Percentiles rank a stretch among this genome's conserved stretches.
phyloP scores from a whole-genome alignment of 2,797 vertebrate genomes.

The Tangara arthus region DNA sequence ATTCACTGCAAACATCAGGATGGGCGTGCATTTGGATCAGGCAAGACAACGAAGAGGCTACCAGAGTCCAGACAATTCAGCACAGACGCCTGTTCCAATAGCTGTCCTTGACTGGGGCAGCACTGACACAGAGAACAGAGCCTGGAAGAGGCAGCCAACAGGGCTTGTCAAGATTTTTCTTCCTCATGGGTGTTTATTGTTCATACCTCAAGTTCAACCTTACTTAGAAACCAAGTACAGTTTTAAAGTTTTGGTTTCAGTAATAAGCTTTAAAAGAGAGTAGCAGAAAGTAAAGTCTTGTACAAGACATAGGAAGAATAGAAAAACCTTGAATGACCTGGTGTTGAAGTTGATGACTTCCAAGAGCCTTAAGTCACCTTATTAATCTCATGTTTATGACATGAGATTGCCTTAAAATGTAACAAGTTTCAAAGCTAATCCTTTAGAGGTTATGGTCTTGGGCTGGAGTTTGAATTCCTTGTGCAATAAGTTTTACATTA shows the following conservation, averaged over 20 bases:
- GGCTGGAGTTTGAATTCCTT: neutral
- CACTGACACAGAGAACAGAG: neutral
- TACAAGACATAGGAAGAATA: neutral
- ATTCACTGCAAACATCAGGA: neutral
- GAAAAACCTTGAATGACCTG: neutral
- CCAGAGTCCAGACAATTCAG: neutral
- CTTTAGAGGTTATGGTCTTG: neutral
- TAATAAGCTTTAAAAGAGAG: neutral
- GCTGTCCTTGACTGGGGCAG: neutral
- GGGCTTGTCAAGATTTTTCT: neutral
- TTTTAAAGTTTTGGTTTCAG: neutral
- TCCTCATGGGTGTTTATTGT: neutral
- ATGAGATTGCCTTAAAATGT: neutral
- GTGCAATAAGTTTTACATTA: neutral
- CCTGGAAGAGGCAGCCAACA: neutral
- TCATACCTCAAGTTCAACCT: neutral
- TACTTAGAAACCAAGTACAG: neutral
- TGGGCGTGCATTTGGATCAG: neutral
- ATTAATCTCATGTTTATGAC: neutral
- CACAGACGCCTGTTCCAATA: neutral
- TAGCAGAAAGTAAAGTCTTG: neutral
- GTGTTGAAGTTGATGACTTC: neutral
- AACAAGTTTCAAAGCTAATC: neutral
- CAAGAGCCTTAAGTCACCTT: neutral
- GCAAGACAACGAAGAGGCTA: neutral